Percentiles rank a stretch among this genome's conserved stretches.
phyloP scores from a whole-genome alignment of 1,140 invertebrate species.

The Drosophila subpulchrella region DNA sequence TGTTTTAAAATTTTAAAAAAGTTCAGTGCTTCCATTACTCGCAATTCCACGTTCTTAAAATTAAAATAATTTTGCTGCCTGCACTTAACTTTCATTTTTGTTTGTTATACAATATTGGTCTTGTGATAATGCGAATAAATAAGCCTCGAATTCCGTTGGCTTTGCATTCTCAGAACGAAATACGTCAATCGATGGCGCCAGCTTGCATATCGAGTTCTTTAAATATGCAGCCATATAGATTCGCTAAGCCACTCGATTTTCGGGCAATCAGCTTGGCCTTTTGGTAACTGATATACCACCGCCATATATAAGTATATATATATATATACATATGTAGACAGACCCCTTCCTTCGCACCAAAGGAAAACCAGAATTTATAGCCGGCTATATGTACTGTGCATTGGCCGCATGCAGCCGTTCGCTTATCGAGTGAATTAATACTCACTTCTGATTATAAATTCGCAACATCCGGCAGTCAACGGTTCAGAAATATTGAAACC shows the following conservation, averaged over 20 bases:
- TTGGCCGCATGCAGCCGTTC: constrained; percentile 23
- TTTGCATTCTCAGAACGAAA: constrained; percentile 20
- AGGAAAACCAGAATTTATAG: neutral
- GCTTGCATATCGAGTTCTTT: constrained; percentile 41
- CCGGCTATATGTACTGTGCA: constrained; percentile 14
- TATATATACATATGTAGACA: too few relatives aligned
- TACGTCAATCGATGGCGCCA: constrained; percentile 50
- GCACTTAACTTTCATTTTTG: constrained; percentile 11
- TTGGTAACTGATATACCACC: constrained; percentile 19
- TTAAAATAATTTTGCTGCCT: constrained; percentile 29
- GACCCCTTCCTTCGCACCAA: neutral
- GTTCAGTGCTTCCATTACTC: neutral
- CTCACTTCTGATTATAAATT: constrained; percentile 44
- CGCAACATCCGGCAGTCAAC: constrained; percentile 46
- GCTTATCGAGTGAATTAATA: constrained; percentile 47
- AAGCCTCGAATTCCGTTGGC: constrained; percentile 20
- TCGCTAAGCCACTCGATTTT: constrained; percentile 35
- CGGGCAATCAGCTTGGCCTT: constrained; percentile 38
- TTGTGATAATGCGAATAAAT: constrained; percentile 32
- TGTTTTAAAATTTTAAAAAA: neutral
- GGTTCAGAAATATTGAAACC: constrained; percentile 33
- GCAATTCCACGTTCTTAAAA: constrained; percentile 19
- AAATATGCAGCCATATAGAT: constrained; percentile 48
- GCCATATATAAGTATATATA: neutral
- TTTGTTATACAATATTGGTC: constrained; percentile 43